phyloP scores from a whole-genome alignment of 1,140 invertebrate species.

The Microplitis demolitor region DNA sequence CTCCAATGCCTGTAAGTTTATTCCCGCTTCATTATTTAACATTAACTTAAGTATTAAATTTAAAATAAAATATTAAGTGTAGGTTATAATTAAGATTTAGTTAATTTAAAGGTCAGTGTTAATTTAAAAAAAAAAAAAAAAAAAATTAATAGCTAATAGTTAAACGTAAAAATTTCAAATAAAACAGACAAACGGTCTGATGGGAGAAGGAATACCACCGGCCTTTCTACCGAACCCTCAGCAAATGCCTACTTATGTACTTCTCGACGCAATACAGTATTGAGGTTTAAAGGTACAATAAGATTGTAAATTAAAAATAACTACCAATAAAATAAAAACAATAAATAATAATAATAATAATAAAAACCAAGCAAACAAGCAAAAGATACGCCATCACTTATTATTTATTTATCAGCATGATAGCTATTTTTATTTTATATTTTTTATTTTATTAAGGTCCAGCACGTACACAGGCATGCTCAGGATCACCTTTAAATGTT shows the following conservation, averaged over 20 bases:
- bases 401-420: too few relatives aligned
- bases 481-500: too few relatives aligned
- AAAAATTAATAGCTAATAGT: neutral
- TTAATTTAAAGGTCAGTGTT: too few relatives aligned
- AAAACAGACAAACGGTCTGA: constrained; percentile 62
- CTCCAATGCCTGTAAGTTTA: constrained; percentile 57
- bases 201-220: constrained; percentile 62
- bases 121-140: neutral
- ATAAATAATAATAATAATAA: neutral
- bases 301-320: constrained; percentile 4
- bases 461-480: too few relatives aligned
- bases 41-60: constrained; percentile 20
- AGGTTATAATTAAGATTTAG: neutral
- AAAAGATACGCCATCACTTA: too few relatives aligned
- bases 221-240: constrained; percentile 62
- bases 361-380: too few relatives aligned
- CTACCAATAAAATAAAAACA: neutral
- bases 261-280: constrained; percentile 64
- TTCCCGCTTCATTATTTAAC: neutral
- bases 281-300: constrained; percentile 62
- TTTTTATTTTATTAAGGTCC: too few relatives aligned
- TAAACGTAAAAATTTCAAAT: constrained; percentile 53
- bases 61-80: neutral
- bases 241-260: constrained; percentile 63
- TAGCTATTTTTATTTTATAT: too few relatives aligned